Evolutionary conservation across 2,113 vertebrate genomes (phyloP).

Genomic region (Gnathonemus echidnorhynchus): DNA sequence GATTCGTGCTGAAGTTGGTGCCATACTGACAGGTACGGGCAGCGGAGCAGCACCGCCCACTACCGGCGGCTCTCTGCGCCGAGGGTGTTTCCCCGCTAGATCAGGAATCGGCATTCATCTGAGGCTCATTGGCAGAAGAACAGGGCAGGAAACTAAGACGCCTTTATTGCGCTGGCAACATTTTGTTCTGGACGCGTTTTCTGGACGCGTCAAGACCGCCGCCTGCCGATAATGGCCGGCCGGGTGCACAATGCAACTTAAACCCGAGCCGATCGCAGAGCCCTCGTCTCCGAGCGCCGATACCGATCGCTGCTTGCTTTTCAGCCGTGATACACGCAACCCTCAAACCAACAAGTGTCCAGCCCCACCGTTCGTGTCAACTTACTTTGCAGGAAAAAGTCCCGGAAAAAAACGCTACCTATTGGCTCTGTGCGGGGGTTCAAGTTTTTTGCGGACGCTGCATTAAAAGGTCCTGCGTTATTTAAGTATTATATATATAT

Average conservation of each 20-base stretch:
- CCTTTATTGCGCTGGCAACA: background rate
- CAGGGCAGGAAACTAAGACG: background rate
- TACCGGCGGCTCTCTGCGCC: background rate
- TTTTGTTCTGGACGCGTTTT: background rate
- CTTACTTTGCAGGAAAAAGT: background rate
- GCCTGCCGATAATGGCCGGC: background rate
- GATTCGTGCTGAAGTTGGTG: background rate
- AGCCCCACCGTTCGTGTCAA: background rate
- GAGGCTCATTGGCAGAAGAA: background rate
- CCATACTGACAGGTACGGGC: background rate
- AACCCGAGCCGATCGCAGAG: background rate
- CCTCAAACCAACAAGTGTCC: background rate
- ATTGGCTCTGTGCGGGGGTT: background rate
- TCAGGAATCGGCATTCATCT: background rate
- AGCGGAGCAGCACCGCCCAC: background rate
- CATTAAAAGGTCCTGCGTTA: background rate
- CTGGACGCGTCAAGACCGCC: background rate
- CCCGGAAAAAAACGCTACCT: background rate
- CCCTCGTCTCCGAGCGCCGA: no score
- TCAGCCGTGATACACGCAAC: background rate
- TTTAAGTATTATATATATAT: background rate
- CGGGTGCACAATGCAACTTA: background rate
- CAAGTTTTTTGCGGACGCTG: background rate
- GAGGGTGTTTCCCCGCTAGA: conserved; percentile 3
- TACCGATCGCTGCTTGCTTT: background rate